phyloP scores from a whole-genome alignment of 2,797 vertebrate species.

The Bradypus variegatus region DNA sequence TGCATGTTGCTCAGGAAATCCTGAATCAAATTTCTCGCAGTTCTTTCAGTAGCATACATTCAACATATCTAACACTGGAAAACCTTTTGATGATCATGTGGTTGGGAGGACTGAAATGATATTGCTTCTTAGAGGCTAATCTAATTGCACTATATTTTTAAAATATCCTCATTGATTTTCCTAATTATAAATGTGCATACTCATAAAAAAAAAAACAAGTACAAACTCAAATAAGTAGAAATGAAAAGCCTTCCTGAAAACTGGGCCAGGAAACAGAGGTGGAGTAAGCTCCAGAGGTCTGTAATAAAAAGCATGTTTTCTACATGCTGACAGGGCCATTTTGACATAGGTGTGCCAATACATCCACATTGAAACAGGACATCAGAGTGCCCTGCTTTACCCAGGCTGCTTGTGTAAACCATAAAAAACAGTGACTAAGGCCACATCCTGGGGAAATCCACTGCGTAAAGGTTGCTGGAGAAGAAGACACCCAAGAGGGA shows the following conservation, averaged over 20 bases:
- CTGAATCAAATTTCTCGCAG: neutral
- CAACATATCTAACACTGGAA: neutral
- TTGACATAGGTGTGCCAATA: neutral
- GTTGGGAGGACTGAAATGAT: neutral
- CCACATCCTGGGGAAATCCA: neutral
- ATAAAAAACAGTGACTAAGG: neutral
- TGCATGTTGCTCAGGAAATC: neutral
- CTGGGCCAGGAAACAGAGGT: neutral
- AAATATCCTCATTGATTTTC: neutral
- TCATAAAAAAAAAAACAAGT: slow-evolving; percentile 1
- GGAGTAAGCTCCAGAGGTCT: neutral
- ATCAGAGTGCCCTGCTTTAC: neutral
- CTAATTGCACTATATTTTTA: neutral
- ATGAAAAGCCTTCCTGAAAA: neutral
- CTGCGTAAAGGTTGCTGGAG: neutral
- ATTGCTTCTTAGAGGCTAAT: slow-evolving; percentile 18
- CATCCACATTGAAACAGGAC: neutral
- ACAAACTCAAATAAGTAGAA: slow-evolving; percentile 22
- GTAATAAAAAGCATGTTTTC: neutral
- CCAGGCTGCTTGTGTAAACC: neutral
- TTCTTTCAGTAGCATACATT: neutral
- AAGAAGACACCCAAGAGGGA: neutral
- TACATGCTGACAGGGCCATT: neutral
- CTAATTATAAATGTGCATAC: neutral
- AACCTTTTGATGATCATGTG: neutral